Conservation (phyloP, 2,113 vertebrate genomes). For the Malurus alboscapulatus region DNA sequence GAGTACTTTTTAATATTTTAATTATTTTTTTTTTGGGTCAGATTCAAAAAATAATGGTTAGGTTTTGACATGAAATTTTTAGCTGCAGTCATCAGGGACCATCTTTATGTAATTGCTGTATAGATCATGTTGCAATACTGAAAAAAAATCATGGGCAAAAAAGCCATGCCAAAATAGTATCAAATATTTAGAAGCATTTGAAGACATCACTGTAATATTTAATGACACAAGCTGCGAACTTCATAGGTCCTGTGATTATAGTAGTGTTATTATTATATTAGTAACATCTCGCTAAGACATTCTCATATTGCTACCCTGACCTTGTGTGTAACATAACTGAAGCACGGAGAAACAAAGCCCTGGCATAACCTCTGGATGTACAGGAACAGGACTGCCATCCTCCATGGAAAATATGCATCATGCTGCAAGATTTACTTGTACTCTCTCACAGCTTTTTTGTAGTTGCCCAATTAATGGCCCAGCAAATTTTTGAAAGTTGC, state of each 20-base stretch:
- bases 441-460: background rate
- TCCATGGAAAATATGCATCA: background rate
- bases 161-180: background rate
- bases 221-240: background rate
- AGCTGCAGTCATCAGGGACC: background rate
- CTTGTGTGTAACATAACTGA: background rate
- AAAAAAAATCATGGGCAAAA: background rate
- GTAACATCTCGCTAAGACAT: background rate
- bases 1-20: background rate
- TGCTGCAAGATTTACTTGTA: background rate
- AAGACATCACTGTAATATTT: background rate
- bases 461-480: background rate
- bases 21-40: conserved; percentile 1
- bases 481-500: background rate
- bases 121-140: background rate
- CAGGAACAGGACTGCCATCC: background rate
- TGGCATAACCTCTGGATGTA: background rate
- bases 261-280: no score
- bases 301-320: background rate
- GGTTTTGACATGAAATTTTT: conserved; percentile 6
- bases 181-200: background rate
- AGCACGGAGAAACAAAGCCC: background rate
- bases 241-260: background rate
- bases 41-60: background rate
- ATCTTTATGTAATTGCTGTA: background rate